A percentile compares a stretch with the other conserved stretches of the same genome.
Evolutionary conservation across 2,113 vertebrate species (phyloP).

Genomic region (Dendropsophus ebraccatus): DNA sequence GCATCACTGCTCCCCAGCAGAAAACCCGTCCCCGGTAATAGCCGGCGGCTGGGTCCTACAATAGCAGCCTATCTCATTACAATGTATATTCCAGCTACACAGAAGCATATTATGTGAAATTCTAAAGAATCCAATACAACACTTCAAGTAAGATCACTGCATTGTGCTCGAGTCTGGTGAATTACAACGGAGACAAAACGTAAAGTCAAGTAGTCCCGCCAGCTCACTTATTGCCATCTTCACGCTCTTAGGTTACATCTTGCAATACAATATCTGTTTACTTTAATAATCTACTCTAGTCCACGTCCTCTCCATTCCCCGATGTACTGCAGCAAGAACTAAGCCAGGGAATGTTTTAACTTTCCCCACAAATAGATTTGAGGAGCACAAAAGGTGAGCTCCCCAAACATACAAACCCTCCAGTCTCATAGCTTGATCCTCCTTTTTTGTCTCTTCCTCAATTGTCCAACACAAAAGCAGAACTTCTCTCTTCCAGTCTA

Average conservation of each 20-base stretch:
- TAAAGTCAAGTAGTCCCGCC: conserved; percentile 30
- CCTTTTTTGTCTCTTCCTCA: not conserved
- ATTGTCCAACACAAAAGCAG: conserved; percentile 43
- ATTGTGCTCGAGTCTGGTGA: conserved; percentile 25
- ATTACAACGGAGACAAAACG: conserved; percentile 36
- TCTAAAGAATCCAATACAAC: conserved; percentile 33
- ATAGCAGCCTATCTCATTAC: conserved; percentile 21
- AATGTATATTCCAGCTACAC: conserved; percentile 32
- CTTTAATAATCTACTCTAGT: conserved; percentile 22
- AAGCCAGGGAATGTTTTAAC: not conserved
- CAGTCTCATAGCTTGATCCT: conserved; percentile 30
- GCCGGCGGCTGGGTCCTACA: not conserved
- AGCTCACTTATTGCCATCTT: not conserved
- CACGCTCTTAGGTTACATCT: conserved; percentile 29
- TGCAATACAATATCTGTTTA: conserved; percentile 40
- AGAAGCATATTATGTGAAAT: conserved; percentile 30
- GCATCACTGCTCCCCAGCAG: conserved; percentile 8
- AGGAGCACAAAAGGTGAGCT: conserved; percentile 34
- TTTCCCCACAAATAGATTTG: conserved; percentile 8
- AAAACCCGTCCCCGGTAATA: conserved; percentile 28
- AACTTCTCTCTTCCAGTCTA: conserved; percentile 26
- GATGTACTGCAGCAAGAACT: not conserved
- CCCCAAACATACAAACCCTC: conserved; percentile 39
- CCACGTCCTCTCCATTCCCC: not conserved
- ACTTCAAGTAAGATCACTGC: conserved; percentile 17